Percentiles rank a stretch among this genome's conserved stretches.
These are phyloP conservation scores for Zoanthus solanderi DNA, from an alignment of 92 coral and sea anemone species.

Conservation along the genomic window DNA sequence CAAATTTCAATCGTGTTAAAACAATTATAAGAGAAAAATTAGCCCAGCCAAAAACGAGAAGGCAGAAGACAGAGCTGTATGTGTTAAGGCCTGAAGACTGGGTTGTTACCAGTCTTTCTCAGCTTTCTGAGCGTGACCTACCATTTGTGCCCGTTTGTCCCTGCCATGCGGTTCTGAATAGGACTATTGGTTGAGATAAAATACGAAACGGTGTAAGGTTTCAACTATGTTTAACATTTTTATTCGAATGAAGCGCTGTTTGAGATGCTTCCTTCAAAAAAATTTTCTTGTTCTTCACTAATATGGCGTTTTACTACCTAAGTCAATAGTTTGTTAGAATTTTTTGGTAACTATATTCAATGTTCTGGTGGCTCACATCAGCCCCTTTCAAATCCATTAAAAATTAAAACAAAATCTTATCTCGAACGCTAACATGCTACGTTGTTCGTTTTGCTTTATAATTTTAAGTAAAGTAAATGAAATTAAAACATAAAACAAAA, in stretches of 20 bases:
- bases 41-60: slow-evolving; percentile 34
- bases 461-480: no score
- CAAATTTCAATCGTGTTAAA: not conserved
- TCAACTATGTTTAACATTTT: slow-evolving; percentile 15
- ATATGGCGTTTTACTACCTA: no score
- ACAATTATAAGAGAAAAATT: not conserved
- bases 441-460: no score
- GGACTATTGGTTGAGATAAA: slow-evolving; percentile 48
- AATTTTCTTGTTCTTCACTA: not conserved
- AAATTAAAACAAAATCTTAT: no score
- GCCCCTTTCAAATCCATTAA: no score
- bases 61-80: slow-evolving; percentile 40
- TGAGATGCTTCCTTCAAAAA: not conserved
- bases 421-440: no score
- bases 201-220: slow-evolving; percentile 43
- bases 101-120: slow-evolving; percentile 26
- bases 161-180: slow-evolving; percentile 56
- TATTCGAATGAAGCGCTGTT: not conserved
- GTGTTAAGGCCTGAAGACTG: not conserved
- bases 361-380: no score
- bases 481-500: no score
- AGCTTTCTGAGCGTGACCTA: slow-evolving; percentile 25
- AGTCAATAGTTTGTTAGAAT: no score
- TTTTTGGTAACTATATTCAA: no score
- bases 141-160: slow-evolving; percentile 48